These are phyloP conservation scores for Tenebrio molitor DNA, from an alignment of 1,140 invertebrate genomes.

Conservation along the genomic window DNA sequence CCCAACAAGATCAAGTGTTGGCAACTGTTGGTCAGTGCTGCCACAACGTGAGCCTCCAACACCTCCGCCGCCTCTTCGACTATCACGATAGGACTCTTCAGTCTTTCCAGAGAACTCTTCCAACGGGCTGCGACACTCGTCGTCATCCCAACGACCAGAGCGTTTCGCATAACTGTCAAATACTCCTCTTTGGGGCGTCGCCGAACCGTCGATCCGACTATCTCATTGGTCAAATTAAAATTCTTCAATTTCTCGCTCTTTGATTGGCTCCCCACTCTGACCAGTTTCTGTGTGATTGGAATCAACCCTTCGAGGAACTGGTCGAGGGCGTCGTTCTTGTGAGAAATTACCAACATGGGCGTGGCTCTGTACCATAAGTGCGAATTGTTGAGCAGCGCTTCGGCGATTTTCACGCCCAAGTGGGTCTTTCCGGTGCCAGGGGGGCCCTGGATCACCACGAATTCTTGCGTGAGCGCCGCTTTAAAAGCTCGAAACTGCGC, in stretches of 20 bases:
- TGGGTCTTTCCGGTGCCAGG: constrained; percentile 88
- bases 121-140: constrained; percentile 81
- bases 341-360: constrained; percentile 85
- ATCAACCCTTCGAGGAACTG: constrained; percentile 85
- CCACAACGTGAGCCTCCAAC: constrained; percentile 81
- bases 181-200: neutral
- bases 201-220: constrained; percentile 5
- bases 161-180: constrained; percentile 62
- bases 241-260: constrained; percentile 71
- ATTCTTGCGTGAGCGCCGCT: constrained; percentile 73
- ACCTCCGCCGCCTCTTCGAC: constrained; percentile 92
- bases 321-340: constrained; percentile 91
- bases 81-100: constrained; percentile 78
- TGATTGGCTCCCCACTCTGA: constrained; percentile 82
- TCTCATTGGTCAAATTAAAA: constrained; percentile 66
- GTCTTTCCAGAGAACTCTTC: constrained; percentile 71
- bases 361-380: constrained; percentile 53
- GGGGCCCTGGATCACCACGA: constrained; percentile 83
- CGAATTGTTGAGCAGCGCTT: constrained; percentile 72
- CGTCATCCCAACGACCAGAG: constrained; percentile 80
- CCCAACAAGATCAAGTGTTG: constrained; percentile 80
- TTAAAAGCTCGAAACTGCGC: constrained; percentile 73
- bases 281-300: constrained; percentile 70
- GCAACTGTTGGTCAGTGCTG: constrained; percentile 77
- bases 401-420: constrained; percentile 77